These are phyloP conservation scores for Galendromus occidentalis DNA, from an alignment of 1,140 invertebrate species.

Conservation along the genomic window DNA sequence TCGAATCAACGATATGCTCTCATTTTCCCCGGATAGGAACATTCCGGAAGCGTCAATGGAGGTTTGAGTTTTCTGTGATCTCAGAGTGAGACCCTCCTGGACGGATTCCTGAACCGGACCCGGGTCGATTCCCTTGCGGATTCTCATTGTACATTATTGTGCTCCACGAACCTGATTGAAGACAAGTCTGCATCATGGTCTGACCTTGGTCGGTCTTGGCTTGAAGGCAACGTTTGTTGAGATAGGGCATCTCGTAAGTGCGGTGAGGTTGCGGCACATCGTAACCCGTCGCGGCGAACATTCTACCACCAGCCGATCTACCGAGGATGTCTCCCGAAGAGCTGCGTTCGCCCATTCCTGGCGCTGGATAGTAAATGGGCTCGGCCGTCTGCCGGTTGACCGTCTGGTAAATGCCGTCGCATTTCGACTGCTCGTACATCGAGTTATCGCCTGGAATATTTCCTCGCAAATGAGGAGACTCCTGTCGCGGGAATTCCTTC, in stretches of 20 bases:
- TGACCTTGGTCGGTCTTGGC: background rate
- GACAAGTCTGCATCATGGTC: constrained; percentile 8
- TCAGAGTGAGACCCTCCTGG: no score
- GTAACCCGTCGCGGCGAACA: constrained; percentile 6
- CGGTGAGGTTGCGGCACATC: background rate
- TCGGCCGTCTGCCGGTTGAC: constrained; percentile 3
- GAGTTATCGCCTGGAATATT: background rate
- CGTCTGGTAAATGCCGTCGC: constrained; percentile 9
- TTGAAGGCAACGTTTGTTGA: background rate
- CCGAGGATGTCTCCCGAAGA: background rate
- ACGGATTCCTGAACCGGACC: no score
- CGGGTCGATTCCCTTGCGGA: no score
- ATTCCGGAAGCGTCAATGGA: no score
- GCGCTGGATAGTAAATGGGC: constrained; percentile 6
- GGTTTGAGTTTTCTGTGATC: no score
- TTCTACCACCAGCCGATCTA: background rate
- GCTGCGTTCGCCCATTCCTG: constrained; percentile 6
- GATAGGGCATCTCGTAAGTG: constrained; percentile 9
- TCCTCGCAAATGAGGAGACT: no score
- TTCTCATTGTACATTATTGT: no score
- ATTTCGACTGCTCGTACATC: constrained; percentile 10
- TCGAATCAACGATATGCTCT: no score
- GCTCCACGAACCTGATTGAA: background rate
- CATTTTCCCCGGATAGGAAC: no score
- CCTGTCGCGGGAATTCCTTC: no score